phyloP scores from a whole-genome alignment of 2,113 vertebrate species.

The Heterochromis multidens region DNA sequence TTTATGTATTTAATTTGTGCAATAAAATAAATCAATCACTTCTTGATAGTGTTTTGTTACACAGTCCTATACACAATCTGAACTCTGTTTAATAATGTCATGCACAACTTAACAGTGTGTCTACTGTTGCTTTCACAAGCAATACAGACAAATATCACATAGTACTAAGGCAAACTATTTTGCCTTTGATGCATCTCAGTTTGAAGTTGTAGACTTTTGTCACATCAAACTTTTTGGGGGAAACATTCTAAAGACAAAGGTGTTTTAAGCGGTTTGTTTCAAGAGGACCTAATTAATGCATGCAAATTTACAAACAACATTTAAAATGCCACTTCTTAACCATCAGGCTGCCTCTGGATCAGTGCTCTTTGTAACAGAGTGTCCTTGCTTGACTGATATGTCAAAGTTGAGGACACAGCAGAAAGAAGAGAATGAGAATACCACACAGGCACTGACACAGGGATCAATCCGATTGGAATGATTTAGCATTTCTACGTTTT shows the following conservation, averaged over 20 bases:
- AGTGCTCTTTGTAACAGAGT: conserved; percentile 47
- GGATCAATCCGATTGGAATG: conserved; percentile 76
- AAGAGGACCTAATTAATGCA: conserved; percentile 19
- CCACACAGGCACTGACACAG: conserved; percentile 80
- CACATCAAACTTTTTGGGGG: neutral
- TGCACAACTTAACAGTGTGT: neutral
- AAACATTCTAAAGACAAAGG: neutral
- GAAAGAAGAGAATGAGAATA: conserved; percentile 67
- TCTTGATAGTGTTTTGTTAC: neutral
- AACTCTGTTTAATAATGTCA: neutral
- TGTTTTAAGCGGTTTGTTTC: neutral
- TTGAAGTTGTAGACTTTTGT: neutral
- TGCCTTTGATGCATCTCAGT: neutral
- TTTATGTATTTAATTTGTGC: neutral
- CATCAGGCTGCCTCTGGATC: conserved; percentile 45
- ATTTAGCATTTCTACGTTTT: conserved; percentile 78
- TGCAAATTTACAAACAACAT: conserved; percentile 53
- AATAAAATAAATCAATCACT: neutral
- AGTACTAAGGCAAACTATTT: neutral
- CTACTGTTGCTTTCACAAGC: neutral
- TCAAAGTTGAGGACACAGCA: conserved; percentile 70
- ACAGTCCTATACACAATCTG: neutral
- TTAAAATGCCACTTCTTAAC: conserved; percentile 56
- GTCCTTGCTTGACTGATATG: conserved; percentile 74
- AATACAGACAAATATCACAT: neutral